phyloP scores from a whole-genome alignment of 1,140 invertebrate genomes.

The Drosophila bifasciata region DNA sequence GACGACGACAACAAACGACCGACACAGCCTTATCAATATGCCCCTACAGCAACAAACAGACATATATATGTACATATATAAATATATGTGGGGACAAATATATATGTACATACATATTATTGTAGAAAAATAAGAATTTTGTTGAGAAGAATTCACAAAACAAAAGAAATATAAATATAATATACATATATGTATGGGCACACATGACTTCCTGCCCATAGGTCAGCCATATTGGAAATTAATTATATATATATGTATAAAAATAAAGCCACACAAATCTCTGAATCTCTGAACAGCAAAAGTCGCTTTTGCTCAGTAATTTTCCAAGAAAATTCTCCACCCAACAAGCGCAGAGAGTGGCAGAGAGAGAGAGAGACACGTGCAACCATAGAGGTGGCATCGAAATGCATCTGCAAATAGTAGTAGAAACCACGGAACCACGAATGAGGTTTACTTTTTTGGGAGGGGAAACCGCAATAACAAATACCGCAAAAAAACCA shows the following conservation, averaged over 20 bases:
- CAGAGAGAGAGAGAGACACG: constrained; percentile 30
- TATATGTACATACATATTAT: constrained; percentile 31
- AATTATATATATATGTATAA: constrained; percentile 35
- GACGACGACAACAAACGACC: constrained; percentile 33
- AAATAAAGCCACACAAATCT: not conserved
- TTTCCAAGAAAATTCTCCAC: constrained; percentile 37
- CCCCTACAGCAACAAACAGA: constrained; percentile 49
- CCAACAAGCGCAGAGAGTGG: not conserved
- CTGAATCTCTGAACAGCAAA: constrained; percentile 34
- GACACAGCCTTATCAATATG: constrained; percentile 60
- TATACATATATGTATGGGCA: constrained; percentile 34
- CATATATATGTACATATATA: constrained; percentile 30
- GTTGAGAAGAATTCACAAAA: constrained; percentile 67
- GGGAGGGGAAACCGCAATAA: constrained; percentile 68
- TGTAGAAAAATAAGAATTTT: constrained; percentile 55
- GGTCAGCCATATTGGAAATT: constrained; percentile 57
- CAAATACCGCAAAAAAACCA: constrained; percentile 68
- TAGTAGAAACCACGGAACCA: not conserved
- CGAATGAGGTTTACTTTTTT: constrained; percentile 52
- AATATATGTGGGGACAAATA: constrained; percentile 27
- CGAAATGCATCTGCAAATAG: constrained; percentile 61
- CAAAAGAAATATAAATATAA: constrained; percentile 68
- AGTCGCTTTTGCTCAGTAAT: constrained; percentile 37
- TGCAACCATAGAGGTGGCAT: constrained; percentile 48
- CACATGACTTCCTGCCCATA: constrained; percentile 59